Conservation (phyloP, 1,140 invertebrate species). For the Stegodyphus dumicola region DNA sequence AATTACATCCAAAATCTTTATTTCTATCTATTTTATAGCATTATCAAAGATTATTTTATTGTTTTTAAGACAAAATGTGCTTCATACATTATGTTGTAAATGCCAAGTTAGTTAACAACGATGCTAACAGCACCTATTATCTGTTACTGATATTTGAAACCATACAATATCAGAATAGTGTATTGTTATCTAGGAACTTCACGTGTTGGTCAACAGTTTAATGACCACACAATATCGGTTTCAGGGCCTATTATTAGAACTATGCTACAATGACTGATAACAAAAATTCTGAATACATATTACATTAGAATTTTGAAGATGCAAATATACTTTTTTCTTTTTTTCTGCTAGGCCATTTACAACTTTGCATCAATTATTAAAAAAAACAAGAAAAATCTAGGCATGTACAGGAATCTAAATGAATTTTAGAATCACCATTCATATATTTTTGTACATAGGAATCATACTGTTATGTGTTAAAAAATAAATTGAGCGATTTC, state of each 20-base stretch:
- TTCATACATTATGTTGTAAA: slow-evolving; percentile 50
- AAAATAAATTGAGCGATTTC: slow-evolving; percentile 56
- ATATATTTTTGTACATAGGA: slow-evolving; percentile 59
- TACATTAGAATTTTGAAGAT: slow-evolving; percentile 15
- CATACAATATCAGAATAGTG: slow-evolving; percentile 33
- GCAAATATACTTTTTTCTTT: background rate
- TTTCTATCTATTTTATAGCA: slow-evolving; percentile 61
- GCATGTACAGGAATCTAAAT: slow-evolving; percentile 56
- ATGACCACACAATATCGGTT: slow-evolving; percentile 20
- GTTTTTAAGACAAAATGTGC: slow-evolving; percentile 47
- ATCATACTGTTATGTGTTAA: slow-evolving; percentile 31
- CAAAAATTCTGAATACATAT: slow-evolving; percentile 47
- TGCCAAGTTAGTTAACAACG: slow-evolving; percentile 57
- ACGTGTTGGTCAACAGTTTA: slow-evolving; percentile 32
- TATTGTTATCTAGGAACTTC: slow-evolving; percentile 57
- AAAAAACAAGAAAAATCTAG: slow-evolving; percentile 43
- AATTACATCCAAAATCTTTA: slow-evolving; percentile 54
- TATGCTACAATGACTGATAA: slow-evolving; percentile 49
- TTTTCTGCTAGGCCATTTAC: slow-evolving; percentile 58
- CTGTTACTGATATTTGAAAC: slow-evolving; percentile 24
- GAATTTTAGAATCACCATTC: slow-evolving; percentile 42
- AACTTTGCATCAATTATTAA: slow-evolving; percentile 26
- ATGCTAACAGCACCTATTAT: slow-evolving; percentile 40
- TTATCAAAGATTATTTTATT: slow-evolving; percentile 56
- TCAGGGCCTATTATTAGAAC: slow-evolving; percentile 30